A percentile compares a stretch with the other conserved stretches of the same genome.
Conservation (phyloP, 2,888 invertebrate species). For the Drosophila multiciliata region DNA sequence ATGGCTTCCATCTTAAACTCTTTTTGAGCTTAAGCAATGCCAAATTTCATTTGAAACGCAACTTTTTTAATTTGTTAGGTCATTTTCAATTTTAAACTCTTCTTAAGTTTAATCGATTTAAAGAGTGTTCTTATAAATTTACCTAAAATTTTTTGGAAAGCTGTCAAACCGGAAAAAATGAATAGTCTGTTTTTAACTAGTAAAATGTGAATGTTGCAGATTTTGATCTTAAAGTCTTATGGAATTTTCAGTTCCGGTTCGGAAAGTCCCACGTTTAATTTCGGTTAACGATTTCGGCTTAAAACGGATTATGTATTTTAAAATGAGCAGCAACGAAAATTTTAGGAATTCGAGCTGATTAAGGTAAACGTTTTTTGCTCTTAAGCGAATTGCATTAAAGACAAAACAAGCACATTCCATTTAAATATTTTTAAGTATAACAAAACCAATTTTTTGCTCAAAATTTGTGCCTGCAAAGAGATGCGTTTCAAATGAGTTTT, state of each 20-base stretch:
- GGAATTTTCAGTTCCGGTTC: background rate
- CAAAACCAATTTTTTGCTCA: background rate
- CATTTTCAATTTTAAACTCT: background rate
- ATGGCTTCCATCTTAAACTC: background rate
- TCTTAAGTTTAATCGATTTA: background rate
- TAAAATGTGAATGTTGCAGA: background rate
- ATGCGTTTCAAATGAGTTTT: slow-evolving; percentile 8
- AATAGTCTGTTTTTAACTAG: background rate
- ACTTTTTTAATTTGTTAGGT: background rate
- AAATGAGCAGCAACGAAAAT: background rate
- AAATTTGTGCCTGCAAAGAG: background rate
- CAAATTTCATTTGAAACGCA: slow-evolving; percentile 4
- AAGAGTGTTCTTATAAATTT: background rate
- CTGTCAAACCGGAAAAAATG: background rate
- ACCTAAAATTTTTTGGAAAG: background rate
- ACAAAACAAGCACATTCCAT: background rate
- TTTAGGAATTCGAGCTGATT: background rate
- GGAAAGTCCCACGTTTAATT: background rate
- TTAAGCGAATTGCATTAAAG: background rate
- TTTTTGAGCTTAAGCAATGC: background rate
- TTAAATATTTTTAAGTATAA: background rate
- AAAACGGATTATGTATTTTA: background rate
- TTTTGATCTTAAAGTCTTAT: background rate
- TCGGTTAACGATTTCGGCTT: background rate
- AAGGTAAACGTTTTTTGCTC: background rate